Percentiles rank a stretch among this genome's conserved stretches.
Evolutionary conservation across 2,113 vertebrate genomes (phyloP).

Genomic region (Tyrannus savana): DNA sequence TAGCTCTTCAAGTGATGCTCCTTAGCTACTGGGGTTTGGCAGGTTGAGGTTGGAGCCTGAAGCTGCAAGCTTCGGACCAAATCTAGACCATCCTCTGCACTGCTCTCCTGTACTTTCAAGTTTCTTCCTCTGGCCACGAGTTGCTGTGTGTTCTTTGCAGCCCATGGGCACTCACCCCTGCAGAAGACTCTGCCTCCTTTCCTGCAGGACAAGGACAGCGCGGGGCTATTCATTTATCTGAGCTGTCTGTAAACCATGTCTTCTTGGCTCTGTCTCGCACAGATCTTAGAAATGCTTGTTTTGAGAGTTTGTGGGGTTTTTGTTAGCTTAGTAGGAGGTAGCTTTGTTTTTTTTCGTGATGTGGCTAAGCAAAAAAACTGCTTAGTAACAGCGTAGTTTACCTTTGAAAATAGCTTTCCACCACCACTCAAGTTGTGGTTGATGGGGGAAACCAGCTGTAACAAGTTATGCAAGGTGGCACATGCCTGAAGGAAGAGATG

Average conservation of each 20-base stretch:
- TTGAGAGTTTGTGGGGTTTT: background rate
- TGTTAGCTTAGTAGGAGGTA: background rate
- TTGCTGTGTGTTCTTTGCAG: background rate
- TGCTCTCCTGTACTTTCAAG: background rate
- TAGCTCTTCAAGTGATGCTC: background rate
- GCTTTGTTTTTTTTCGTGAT: background rate
- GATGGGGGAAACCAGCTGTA: background rate
- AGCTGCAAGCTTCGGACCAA: background rate
- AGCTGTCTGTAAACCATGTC: background rate
- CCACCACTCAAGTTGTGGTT: background rate
- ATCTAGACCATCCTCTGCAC: background rate
- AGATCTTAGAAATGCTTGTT: background rate
- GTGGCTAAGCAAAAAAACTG: background rate
- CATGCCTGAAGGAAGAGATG: background rate
- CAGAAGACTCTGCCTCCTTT: background rate
- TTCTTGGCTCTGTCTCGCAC: background rate
- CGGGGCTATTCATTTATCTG: background rate
- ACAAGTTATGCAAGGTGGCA: background rate
- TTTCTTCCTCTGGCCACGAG: background rate
- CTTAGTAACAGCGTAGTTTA: conserved; percentile 3
- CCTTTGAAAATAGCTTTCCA: conserved; percentile 14
- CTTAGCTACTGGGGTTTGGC: background rate
- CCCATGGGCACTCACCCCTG: background rate
- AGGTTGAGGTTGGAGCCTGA: background rate
- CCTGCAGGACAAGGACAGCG: background rate